A percentile compares a stretch with the other conserved stretches of the same genome.
Conservation (phyloP, 1,140 invertebrate species). For the Oedothorax gibbosus region DNA sequence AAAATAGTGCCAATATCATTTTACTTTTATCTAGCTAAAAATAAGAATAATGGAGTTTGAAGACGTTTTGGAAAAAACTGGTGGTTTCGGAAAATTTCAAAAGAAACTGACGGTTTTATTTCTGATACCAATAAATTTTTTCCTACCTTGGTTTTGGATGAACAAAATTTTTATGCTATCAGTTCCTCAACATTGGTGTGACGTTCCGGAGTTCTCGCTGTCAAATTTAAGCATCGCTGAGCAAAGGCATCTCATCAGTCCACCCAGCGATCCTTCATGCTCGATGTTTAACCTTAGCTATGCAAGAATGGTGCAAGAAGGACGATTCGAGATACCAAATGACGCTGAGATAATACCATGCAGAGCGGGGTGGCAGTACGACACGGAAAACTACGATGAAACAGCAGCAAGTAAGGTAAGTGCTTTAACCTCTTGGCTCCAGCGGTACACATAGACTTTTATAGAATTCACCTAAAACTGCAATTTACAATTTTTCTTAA, state of each 20-base stretch:
- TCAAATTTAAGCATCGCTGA: conserved; percentile 69
- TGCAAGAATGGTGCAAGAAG: not conserved
- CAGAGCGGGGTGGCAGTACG: conserved; percentile 8
- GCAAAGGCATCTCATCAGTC: not conserved
- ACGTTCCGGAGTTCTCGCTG: conserved; percentile 70
- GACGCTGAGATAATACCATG: not conserved
- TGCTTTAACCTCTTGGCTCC: too few species aligned
- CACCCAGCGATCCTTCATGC: not conserved
- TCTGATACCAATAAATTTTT: conserved; percentile 33
- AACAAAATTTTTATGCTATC: conserved; percentile 71
- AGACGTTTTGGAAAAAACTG: conserved; percentile 72
- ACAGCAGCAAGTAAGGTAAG: conserved; percentile 13
- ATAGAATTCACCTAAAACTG: too few species aligned
- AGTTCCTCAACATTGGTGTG: conserved; percentile 73
- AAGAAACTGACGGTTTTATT: conserved; percentile 64
- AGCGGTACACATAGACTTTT: too few species aligned
- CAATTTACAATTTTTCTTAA: too few species aligned
- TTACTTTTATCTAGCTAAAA: not conserved
- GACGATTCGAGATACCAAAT: not conserved
- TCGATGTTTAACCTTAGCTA: conserved; percentile 9
- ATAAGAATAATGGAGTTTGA: conserved; percentile 73
- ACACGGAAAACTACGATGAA: not conserved
- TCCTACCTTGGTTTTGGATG: conserved; percentile 62
- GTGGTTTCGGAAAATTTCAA: conserved; percentile 74
- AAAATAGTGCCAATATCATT: too few species aligned